A percentile compares a stretch with the other conserved stretches of the same genome.
phyloP scores from a whole-genome alignment of 2,888 invertebrate genomes.

The Drosophila emarginata region DNA sequence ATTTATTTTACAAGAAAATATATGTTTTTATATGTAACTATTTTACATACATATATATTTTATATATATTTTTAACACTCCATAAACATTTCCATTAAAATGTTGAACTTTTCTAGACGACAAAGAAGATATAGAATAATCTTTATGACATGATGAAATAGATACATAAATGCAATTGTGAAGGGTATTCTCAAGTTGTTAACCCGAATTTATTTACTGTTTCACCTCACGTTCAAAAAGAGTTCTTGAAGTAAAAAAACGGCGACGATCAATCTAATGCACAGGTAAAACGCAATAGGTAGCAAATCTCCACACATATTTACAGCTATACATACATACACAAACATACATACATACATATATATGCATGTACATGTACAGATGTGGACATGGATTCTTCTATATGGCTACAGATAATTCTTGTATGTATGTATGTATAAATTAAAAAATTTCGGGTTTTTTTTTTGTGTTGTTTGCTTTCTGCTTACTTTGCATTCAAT shows the following conservation, averaged over 20 bases:
- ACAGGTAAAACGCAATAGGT: slow-evolving; percentile 58
- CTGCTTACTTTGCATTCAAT: slow-evolving; percentile 46
- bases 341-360: not conserved
- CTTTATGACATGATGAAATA: not conserved
- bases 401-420: slow-evolving; percentile 45
- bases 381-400: slow-evolving; percentile 9
- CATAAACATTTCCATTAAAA: no score
- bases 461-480: slow-evolving; percentile 18
- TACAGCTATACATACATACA: not conserved
- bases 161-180: not conserved
- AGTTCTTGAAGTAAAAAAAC: not conserved
- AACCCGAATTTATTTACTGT: not conserved
- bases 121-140: no score
- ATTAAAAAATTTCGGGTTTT: slow-evolving; percentile 48
- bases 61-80: no score
- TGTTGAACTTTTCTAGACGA: no score
- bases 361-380: not conserved
- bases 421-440: slow-evolving; percentile 33
- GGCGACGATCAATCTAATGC: slow-evolving; percentile 45
- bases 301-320: slow-evolving; percentile 12
- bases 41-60: no score
- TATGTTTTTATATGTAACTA: no score
- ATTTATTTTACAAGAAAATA: no score
- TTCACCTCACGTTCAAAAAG: not conserved
- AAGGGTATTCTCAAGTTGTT: not conserved